Percentiles rank a stretch among this genome's conserved stretches.
These are phyloP conservation scores for Zaprionus davidi DNA, from an alignment of 1,140 invertebrate species.

Conservation along the genomic window DNA sequence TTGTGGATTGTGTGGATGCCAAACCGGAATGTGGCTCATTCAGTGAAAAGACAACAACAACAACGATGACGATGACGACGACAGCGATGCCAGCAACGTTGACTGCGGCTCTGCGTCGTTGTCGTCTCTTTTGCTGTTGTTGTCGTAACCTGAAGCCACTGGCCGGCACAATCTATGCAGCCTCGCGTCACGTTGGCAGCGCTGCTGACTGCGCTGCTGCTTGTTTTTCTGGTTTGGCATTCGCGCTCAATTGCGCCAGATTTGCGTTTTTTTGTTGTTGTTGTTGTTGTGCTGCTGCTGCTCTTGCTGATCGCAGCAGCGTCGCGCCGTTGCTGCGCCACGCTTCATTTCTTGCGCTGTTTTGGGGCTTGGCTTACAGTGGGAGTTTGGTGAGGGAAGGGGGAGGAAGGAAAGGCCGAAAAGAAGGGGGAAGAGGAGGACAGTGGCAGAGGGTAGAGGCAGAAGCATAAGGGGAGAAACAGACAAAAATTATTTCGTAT, in stretches of 20 bases:
- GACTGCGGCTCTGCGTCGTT: slow-evolving; percentile 21
- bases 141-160: slow-evolving; percentile 64
- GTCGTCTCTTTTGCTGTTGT: slow-evolving; percentile 11
- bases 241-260: slow-evolving; percentile 79
- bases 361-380: slow-evolving; percentile 41
- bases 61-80: no score
- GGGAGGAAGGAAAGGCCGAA: neutral
- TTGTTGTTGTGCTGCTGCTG: slow-evolving; percentile 34
- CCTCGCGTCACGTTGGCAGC: slow-evolving; percentile 21
- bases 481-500: slow-evolving; percentile 27
- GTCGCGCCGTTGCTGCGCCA: slow-evolving; percentile 50
- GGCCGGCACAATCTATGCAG: slow-evolving; percentile 75
- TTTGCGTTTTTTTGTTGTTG: slow-evolving; percentile 71
- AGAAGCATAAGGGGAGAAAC: neutral
- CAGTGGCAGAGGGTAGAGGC: neutral
- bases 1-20: slow-evolving; percentile 71
- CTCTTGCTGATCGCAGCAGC: slow-evolving; percentile 44
- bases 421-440: neutral
- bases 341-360: slow-evolving; percentile 62
- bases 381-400: neutral
- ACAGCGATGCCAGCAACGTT: slow-evolving; percentile 24
- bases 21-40: slow-evolving; percentile 82
- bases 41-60: slow-evolving; percentile 73
- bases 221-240: slow-evolving; percentile 82
- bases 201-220: slow-evolving; percentile 38